A percentile compares a stretch with the other conserved stretches of the same genome.
These are phyloP conservation scores for Ptilonorhynchus violaceus DNA, from an alignment of 2,113 vertebrate species.

Conservation along the genomic window DNA sequence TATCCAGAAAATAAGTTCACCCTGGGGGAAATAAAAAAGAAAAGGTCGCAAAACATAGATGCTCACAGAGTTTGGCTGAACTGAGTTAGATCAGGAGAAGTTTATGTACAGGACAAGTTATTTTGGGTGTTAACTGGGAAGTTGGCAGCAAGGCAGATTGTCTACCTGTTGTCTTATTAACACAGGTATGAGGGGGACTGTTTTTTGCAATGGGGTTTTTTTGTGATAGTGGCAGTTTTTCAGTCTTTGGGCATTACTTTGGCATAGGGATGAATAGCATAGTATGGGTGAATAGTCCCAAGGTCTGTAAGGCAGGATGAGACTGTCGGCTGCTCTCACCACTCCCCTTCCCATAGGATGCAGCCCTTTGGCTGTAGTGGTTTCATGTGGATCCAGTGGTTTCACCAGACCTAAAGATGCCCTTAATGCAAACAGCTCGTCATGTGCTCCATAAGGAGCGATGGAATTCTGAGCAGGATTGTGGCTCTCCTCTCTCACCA, in stretches of 20 bases:
- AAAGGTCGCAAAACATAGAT: not conserved
- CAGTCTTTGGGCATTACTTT: not conserved
- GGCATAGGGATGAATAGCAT: not conserved
- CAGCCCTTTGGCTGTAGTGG: not conserved
- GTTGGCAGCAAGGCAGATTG: not conserved
- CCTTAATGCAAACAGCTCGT: not conserved
- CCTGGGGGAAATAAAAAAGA: not conserved
- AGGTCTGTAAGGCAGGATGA: not conserved
- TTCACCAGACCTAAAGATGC: not conserved
- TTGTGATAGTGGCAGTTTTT: not conserved
- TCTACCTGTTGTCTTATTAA: not conserved
- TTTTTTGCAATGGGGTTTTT: not conserved
- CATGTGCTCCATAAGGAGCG: fast-evolving
- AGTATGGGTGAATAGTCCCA: not conserved
- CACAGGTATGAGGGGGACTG: fast-evolving
- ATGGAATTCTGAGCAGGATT: not conserved
- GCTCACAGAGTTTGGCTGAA: not conserved
- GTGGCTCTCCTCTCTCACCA: not conserved
- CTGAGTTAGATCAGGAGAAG: not conserved
- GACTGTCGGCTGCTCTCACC: not conserved
- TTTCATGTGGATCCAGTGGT: not conserved
- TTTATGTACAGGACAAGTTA: not conserved
- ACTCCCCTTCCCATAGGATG: fast-evolving
- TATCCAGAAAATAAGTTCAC: not conserved
- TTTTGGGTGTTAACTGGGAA: not conserved